Evolutionary conservation across 2,888 invertebrate species (phyloP).

Genomic region (Drosophila picticornis): DNA sequence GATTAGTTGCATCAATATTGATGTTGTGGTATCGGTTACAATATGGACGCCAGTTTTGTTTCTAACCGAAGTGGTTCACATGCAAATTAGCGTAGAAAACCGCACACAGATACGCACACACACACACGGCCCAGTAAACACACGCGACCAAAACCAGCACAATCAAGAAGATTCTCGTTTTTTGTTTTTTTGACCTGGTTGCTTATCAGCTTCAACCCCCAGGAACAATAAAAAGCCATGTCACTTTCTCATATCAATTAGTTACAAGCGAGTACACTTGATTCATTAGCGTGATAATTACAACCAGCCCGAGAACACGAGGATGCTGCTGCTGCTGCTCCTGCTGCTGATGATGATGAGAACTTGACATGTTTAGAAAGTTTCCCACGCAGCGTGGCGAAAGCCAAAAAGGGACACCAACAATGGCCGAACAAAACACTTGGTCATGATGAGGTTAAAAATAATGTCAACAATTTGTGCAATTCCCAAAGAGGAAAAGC

Average conservation of each 20-base stretch:
- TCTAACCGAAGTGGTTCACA: conserved; percentile 42
- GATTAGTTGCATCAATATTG: conserved; percentile 62
- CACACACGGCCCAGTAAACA: conserved; percentile 15
- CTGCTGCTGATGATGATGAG: conserved; percentile 36
- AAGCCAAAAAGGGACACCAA: conserved; percentile 15
- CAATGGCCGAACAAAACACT: conserved; percentile 23
- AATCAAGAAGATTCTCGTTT: conserved; percentile 13
- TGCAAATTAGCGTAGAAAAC: conserved; percentile 57
- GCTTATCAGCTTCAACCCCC: conserved; percentile 50
- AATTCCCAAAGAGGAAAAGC: conserved; percentile 12
- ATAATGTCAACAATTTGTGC: conserved; percentile 63
- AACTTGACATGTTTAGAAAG: conserved; percentile 56
- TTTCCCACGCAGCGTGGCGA: conserved; percentile 61
- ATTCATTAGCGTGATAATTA: conserved; percentile 81
- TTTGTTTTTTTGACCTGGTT: conserved; percentile 18
- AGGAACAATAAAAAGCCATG: conserved; percentile 56
- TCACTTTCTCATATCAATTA: conserved; percentile 80
- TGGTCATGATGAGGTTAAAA: conserved; percentile 58
- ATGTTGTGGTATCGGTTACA: conserved; percentile 27
- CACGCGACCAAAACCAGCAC: conserved; percentile 42
- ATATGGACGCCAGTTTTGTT: background rate
- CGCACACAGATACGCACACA: conserved; percentile 7
- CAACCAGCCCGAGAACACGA: conserved; percentile 51
- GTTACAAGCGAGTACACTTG: conserved; percentile 79
- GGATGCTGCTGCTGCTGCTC: conserved; percentile 10